A percentile compares a stretch with the other conserved stretches of the same genome.
phyloP scores from a whole-genome alignment of 92 coral and sea anemone species.

The Porites rus region DNA sequence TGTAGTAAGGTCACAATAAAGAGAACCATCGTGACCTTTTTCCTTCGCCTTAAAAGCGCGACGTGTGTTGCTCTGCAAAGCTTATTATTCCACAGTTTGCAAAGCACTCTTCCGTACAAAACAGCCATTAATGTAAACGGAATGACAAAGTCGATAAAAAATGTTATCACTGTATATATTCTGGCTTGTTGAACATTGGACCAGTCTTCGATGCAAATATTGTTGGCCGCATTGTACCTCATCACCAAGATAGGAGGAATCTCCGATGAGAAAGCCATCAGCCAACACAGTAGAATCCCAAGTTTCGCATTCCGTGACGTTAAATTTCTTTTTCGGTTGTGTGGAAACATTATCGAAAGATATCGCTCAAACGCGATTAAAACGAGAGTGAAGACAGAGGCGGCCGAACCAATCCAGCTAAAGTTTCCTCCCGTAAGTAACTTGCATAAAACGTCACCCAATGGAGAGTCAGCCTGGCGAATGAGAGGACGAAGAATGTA shows the following conservation, averaged over 20 bases:
- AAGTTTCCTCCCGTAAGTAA: constrained; percentile 38
- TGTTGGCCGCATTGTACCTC: not conserved
- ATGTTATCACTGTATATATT: constrained; percentile 6
- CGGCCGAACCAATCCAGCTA: constrained; percentile 44
- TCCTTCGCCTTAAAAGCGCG: not conserved
- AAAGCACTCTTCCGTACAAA: constrained; percentile 58
- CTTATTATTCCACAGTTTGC: constrained; percentile 60
- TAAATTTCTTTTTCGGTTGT: not conserved
- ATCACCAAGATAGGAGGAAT: constrained; percentile 25
- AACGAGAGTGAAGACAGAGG: constrained; percentile 45
- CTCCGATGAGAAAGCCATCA: constrained; percentile 31
- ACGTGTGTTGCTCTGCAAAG: not conserved
- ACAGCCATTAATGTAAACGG: constrained; percentile 68
- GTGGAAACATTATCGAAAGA: constrained; percentile 18
- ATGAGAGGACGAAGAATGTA: constrained; percentile 30
- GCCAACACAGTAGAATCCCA: constrained; percentile 21
- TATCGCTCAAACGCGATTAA: constrained; percentile 46
- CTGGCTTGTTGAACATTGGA: constrained; percentile 21
- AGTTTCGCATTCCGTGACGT: constrained; percentile 9
- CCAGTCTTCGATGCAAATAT: constrained; percentile 44
- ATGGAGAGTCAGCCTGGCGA: constrained; percentile 8
- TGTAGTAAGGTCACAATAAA: constrained; percentile 12
- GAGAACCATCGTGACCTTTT: constrained; percentile 21
- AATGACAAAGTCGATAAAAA: constrained; percentile 26
- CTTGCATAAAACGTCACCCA: constrained; percentile 39